Evolutionary conservation across 53 echinoderm and acorn worm genomes (phyloP), one percentile per base, ranked within the genome.

Genomic region (Antedon mediterranea): DNA sequence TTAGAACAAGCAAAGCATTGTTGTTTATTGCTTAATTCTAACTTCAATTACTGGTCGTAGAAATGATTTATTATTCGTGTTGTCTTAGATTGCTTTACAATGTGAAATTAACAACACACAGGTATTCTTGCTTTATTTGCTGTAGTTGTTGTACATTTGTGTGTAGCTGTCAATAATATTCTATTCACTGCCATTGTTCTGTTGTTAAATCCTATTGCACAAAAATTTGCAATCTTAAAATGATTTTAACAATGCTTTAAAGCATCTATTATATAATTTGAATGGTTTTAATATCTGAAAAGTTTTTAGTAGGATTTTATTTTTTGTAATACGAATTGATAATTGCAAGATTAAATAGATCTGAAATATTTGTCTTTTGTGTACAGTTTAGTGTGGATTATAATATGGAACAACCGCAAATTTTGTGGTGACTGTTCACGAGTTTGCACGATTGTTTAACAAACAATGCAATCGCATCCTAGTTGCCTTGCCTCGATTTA

Each of bases 31-130:
- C 57, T 26, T 57, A 57, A 57, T 57, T 57, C 23, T 15, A 57
- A 26, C 23, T 57, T 18, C 57, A 57, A 57, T 57, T 57, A 57
- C 57, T 18, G 57, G 57, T 57, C 23, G 57, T 57, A 57, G 9
- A 23, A 15, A 57, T 57, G 57, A 57, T 57, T 57, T 57, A 57
- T 57, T 57, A 57, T 57, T 23, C 11, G 57, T 57, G 57, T 57
- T 57, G 57, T 57, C 57, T 57, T n/a, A n/a, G 57, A 57, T 57
- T 57, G 57, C 57, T 57, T 57, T 57, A 57, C 57, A 57, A 57
- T 26, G 57, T 18, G 57, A 2, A 57, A 57, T n/a, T 26, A 57
- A 57, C 57, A 57, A 57, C 9, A 57, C 57, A 57, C 57, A 15
- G 2, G 57, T 57, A 13, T 2, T 11, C 4, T 18, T 11, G 57